Evolutionary conservation across 2,888 invertebrate species (phyloP), one percentile per base, ranked within the genome.

Genomic region (Mythimna albipuncta): DNA sequence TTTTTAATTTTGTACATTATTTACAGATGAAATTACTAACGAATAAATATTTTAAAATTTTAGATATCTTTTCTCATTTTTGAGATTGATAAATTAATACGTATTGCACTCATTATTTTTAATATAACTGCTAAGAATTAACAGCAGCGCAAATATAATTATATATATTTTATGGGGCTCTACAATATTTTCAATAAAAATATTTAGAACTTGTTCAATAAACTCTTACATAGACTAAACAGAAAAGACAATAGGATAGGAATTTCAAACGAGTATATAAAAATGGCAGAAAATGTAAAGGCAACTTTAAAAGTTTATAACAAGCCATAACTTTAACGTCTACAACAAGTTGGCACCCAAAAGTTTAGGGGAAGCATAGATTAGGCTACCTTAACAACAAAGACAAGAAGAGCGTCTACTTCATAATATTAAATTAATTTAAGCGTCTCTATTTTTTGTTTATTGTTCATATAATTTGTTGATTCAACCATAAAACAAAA

Each of bases 1-100:
- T 77, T 72, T 67, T 69, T 52, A 64, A 86, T 84, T 92, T 93
- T 95, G 89, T 95, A 95, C 94, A 95, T 89, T 95, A 94, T 95
- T 93, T 95, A 95, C 94, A 95, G 64, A 85, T 81, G 72, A 64
- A 75, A 73, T 80, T 75, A 69, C 71, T 83, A 79, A 81, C 72
- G 65, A 79, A 74, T 79, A 41, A 59, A 75, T 64, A 78, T 72
- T 84, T 70, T 47, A 80, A 71, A 72, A 63, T 63, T 57, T 69
- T 70, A 38, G 61, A 75, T 65, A 57, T 59, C 35, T 63, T 64
- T 50, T 58, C 57, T 52, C 55, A 67, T 55, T 52, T 75, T 61
- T 19, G 35, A 64, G 62, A 70, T 69, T 65, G 55, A 47, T 38
- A 66, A 59, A 32, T 64, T 66, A 26, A 13, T 59, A 58, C 47